Evolutionary conservation across 2,888 invertebrate genomes (phyloP).

Genomic region (Caradrina clavipalpis): DNA sequence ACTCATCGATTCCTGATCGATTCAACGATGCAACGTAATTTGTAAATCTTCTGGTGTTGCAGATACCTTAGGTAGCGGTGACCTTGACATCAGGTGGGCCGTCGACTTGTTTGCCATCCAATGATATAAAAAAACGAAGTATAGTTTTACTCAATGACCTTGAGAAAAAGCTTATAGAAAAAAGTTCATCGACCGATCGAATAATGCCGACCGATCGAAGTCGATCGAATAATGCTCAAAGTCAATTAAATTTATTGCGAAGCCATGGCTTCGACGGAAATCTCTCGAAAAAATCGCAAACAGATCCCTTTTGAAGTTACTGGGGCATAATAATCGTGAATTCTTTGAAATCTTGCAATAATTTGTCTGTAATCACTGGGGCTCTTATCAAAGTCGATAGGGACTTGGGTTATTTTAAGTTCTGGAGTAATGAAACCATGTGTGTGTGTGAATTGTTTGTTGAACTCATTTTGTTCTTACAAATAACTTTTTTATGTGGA

Average conservation of each 20-base stretch:
- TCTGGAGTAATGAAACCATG: background rate
- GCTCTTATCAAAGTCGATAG: conserved; percentile 32
- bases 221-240: background rate
- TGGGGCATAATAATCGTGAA: conserved; percentile 6
- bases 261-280: background rate
- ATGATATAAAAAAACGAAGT: no score
- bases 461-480: no score
- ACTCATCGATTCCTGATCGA: no score
- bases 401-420: conserved; percentile 16
- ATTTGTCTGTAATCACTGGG: conserved; percentile 28
- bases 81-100: no score
- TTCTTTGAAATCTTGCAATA: conserved; percentile 30
- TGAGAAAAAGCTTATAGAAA: background rate
- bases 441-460: no score
- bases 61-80: no score
- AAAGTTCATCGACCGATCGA: background rate
- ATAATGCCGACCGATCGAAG: background rate
- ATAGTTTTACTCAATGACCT: background rate
- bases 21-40: no score
- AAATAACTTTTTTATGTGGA: no score
- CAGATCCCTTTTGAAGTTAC: conserved; percentile 1
- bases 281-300: conserved; percentile 10
- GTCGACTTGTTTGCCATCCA: no score
- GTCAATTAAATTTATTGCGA: conserved; percentile 8
- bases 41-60: no score